A percentile compares a stretch with the other conserved stretches of the same genome.
These are phyloP conservation scores for Rallus limicola DNA, from an alignment of 2,113 vertebrate species.

Conservation along the genomic window DNA sequence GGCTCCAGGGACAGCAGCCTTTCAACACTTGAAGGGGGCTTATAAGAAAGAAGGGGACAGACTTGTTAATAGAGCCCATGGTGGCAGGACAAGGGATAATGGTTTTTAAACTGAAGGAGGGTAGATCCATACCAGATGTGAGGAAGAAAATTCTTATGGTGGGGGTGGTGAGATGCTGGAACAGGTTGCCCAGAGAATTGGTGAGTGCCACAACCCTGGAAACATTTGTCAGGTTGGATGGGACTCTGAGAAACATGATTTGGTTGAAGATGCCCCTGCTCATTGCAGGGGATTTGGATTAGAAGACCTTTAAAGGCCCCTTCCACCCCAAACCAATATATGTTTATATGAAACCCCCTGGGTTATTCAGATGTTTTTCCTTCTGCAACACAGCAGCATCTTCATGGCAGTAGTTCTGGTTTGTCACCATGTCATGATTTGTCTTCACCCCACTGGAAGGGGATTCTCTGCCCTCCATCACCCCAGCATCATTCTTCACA, in stretches of 20 bases:
- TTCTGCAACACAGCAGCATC: not conserved
- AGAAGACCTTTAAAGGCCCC: not conserved
- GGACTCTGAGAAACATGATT: not conserved
- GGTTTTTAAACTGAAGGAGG: not conserved
- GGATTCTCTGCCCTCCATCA: not conserved
- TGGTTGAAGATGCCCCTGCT: not conserved
- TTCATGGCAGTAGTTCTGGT: not conserved
- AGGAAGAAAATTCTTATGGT: not conserved
- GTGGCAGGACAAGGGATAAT: not conserved
- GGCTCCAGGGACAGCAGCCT: not conserved
- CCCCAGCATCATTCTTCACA: not conserved
- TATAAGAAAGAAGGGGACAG: not conserved
- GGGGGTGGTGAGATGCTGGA: not conserved
- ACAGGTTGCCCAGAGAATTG: not conserved
- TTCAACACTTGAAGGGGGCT: not conserved
- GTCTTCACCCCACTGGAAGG: not conserved
- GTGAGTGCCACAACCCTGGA: not conserved
- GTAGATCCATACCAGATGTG: not conserved
- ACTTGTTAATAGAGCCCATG: not conserved
- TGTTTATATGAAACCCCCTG: not conserved
- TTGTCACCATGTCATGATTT: not conserved
- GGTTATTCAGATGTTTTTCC: not conserved
- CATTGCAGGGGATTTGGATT: not conserved
- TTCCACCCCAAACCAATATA: not conserved
- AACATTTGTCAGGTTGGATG: not conserved